Percentiles rank a stretch among this genome's conserved stretches.
These are phyloP conservation scores for Lanistes nyassanus DNA, from an alignment of 1,140 invertebrate genomes.

Conservation along the genomic window DNA sequence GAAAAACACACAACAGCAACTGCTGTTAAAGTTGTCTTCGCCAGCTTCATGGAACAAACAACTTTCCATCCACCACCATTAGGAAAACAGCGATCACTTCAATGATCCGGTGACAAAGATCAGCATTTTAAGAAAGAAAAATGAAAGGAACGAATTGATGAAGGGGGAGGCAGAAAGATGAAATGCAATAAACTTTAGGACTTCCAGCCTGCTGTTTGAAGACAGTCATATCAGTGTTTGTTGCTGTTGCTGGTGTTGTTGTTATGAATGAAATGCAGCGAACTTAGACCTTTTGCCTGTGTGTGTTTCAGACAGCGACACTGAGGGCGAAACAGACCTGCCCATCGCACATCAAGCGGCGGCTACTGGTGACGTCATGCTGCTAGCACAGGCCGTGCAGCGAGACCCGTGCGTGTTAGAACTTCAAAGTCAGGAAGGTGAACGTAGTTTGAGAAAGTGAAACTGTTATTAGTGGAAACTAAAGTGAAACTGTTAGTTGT, in stretches of 20 bases:
- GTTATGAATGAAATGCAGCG: neutral
- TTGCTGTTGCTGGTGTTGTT: neutral
- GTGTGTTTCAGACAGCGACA: neutral
- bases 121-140: neutral
- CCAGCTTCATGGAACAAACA: neutral
- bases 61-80: neutral
- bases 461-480: neutral
- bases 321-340: slow-evolving; percentile 20
- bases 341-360: slow-evolving; percentile 48
- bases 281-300: neutral
- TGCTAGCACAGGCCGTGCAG: slow-evolving; percentile 45
- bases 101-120: neutral
- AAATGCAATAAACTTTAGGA: neutral
- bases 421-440: slow-evolving; percentile 50
- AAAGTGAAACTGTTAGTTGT: too few species aligned
- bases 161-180: neutral
- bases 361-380: slow-evolving; percentile 43
- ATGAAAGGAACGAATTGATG: neutral
- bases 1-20: too few species aligned
- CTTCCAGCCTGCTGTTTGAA: neutral
- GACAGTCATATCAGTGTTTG: neutral
- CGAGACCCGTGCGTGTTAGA: slow-evolving; percentile 52
- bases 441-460: neutral
- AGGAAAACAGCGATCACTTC: neutral
- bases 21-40: neutral